Evolutionary conservation across 2,888 invertebrate species (phyloP).

Genomic region (Scaptomyza polygonia): DNA sequence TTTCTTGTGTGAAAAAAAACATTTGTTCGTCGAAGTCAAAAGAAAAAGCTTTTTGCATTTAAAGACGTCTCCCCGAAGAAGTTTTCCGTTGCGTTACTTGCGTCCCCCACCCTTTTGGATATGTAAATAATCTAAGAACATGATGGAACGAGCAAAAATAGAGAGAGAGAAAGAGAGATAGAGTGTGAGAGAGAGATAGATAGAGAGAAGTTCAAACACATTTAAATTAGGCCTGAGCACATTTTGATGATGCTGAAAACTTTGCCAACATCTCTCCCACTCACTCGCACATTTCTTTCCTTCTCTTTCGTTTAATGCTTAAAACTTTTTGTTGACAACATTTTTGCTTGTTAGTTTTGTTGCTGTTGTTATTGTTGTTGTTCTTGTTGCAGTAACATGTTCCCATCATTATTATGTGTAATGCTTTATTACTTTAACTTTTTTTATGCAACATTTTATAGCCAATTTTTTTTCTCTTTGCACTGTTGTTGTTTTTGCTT

Average conservation of each 20-base stretch:
- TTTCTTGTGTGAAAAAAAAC: constrained; percentile 34
- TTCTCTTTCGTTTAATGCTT: constrained; percentile 10
- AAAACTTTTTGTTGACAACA: constrained; percentile 65
- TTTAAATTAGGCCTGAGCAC: constrained; percentile 73
- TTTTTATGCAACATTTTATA: constrained; percentile 55
- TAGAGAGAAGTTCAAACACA: constrained; percentile 65
- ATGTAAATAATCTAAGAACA: constrained; percentile 60
- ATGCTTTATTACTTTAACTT: constrained; percentile 59
- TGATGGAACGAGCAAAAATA: constrained; percentile 20
- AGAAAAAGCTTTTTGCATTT: constrained; percentile 33
- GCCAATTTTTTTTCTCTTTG: constrained; percentile 24
- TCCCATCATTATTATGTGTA: constrained; percentile 70
- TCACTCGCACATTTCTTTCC: constrained; percentile 9
- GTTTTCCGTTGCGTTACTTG: constrained; percentile 24
- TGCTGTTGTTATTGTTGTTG: constrained; percentile 43
- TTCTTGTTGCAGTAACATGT: constrained; percentile 57
- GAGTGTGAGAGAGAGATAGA: constrained; percentile 12
- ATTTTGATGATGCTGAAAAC: constrained; percentile 71
- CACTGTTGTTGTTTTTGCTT: constrained; percentile 6
- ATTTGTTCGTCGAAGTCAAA: constrained; percentile 33
- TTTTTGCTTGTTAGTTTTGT: constrained; percentile 63
- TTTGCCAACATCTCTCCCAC: constrained; percentile 35
- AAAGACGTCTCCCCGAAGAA: constrained; percentile 30
- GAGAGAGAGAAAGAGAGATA: not conserved
- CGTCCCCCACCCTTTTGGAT: constrained; percentile 13